Base-by-base conservation (phyloP, 2,113 vertebrate species). In the Ranitomeya variabilis region DNA sequence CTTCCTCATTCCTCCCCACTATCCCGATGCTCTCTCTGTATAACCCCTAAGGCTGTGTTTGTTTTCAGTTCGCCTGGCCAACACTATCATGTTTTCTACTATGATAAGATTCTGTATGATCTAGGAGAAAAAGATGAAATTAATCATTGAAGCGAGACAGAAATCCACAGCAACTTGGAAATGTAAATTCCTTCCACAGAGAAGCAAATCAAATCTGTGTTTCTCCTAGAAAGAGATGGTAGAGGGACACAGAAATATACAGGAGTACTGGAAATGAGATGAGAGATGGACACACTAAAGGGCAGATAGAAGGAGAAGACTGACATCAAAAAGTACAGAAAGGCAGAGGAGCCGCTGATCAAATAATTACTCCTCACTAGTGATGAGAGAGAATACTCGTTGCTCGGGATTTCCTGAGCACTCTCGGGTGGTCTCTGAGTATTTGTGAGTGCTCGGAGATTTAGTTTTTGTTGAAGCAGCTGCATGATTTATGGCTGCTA, bases 101-200 rank as follows among this genome's bases (percentile, higher is more conserved):
- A 84, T 84, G 82, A 80, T 87, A 88, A 77, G 60, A 84, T 77
- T 78, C 87, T 85, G 73, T 79, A 89, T 84, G 82, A 89, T 85
- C 59, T 85, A 78, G 57, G n/a, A 78, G 71, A 88, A 54, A 85
- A 89, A 89, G 87, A 89, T 89, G 82, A 89, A 69, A 85, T 85
- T 89, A 89, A 89, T 78, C 82, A 85, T 55, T 69, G 82, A 79
- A 64, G 87, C 87, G 87, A 85, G 82, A 79, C 60, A 64, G 81
- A 78, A 84, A 78, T 84, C 87, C 81, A 89, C 80, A 78, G 87
- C 23, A 81, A 89, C 87, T 89, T 67, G 87, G 62, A 89, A 85
- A 89, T 89, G 87, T 77, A 89, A 89, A 89, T 89, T 79, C 87
- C 87, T 89, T 82, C 81, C 82, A 89, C 87, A 89, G 81, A 89